phyloP scores from a whole-genome alignment of 2,113 vertebrate species.

The Microcebus ravelobensis region DNA sequence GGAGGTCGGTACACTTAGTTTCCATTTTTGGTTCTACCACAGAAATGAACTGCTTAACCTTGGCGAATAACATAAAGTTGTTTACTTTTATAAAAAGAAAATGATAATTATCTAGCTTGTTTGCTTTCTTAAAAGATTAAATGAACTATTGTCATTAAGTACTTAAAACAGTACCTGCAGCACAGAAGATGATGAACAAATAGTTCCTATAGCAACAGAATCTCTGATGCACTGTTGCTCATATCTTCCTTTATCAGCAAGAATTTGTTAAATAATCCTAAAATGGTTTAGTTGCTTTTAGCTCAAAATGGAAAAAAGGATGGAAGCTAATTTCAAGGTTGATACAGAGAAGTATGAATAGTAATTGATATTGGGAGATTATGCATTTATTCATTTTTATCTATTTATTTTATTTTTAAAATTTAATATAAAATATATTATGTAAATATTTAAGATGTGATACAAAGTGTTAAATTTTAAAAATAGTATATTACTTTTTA shows the following conservation, averaged over 20 bases:
- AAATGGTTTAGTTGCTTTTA: neutral
- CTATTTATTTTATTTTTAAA: too few relatives aligned
- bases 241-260: neutral
- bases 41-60: neutral
- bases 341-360: neutral
- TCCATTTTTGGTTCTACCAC: neutral
- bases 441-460: too few relatives aligned
- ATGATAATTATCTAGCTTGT: neutral
- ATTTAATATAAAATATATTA: too few relatives aligned
- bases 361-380: neutral
- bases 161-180: neutral
- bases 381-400: neutral
- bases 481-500: neutral
- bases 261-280: neutral
- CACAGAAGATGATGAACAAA: neutral
- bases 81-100: neutral
- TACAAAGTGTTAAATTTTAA: neutral
- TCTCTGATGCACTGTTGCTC: rapidly evolving
- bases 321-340: neutral
- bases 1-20: neutral
- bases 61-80: neutral
- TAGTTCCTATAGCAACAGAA: rapidly evolving
- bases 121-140: neutral
- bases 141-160: neutral
- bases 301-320: neutral